Evolutionary conservation across 2,888 invertebrate species (phyloP).

Genomic region (Amphiduros pacificus): DNA sequence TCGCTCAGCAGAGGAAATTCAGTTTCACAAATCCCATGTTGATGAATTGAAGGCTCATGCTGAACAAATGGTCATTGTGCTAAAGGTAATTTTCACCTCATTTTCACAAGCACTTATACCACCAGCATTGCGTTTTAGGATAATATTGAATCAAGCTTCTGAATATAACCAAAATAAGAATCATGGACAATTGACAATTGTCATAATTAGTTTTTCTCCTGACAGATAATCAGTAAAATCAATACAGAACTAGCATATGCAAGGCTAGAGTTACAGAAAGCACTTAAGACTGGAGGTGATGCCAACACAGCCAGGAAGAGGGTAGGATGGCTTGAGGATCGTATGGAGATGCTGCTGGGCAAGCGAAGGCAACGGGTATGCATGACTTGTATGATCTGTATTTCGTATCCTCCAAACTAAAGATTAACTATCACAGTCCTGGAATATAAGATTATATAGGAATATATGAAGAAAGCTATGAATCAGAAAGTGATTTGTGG

Average conservation of each 20-base stretch:
- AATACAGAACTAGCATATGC: constrained; percentile 49
- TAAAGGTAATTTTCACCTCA: constrained; percentile 47
- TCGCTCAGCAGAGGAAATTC: constrained; percentile 34
- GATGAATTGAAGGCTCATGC: constrained; percentile 39
- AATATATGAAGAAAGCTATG: too few species aligned
- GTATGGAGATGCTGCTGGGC: constrained; percentile 41
- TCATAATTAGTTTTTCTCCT: background rate
- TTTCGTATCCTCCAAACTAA: too few species aligned
- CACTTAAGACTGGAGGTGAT: constrained; percentile 36
- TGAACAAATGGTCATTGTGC: constrained; percentile 41
- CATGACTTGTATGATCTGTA: too few species aligned
- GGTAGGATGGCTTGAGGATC: constrained; percentile 53
- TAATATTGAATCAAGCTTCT: too few species aligned
- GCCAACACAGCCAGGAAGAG: constrained; percentile 40
- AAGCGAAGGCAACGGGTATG: too few species aligned
- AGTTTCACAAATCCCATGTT: constrained; percentile 32
- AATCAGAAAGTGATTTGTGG: too few species aligned
- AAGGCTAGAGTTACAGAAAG: constrained; percentile 42
- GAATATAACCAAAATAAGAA: too few species aligned
- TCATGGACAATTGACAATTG: too few species aligned
- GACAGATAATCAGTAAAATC: constrained; percentile 47
- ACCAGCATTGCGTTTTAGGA: too few species aligned
- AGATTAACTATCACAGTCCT: too few species aligned
- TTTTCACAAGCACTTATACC: too few species aligned
- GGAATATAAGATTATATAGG: too few species aligned